These are phyloP conservation scores for Cheilinus undulatus DNA, from an alignment of 2,113 vertebrate genomes.

Conservation along the genomic window DNA sequence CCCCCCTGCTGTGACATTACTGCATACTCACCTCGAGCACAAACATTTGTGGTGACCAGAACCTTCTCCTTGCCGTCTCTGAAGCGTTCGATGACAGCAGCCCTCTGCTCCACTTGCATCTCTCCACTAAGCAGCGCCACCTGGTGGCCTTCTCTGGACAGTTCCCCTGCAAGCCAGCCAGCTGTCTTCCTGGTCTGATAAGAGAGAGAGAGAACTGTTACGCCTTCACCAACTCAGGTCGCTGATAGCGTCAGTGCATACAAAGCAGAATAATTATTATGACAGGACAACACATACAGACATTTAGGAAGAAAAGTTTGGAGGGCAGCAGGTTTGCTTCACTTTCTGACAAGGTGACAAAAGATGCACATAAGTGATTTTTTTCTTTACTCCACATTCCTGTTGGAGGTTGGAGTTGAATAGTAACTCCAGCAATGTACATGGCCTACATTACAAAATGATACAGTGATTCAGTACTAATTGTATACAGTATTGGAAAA, in stretches of 20 bases:
- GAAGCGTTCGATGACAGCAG: slow-evolving; percentile 95
- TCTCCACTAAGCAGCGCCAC: slow-evolving; percentile 96
- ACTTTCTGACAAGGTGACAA: background rate
- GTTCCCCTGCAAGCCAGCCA: slow-evolving; percentile 93
- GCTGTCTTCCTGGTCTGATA: slow-evolving; percentile 94
- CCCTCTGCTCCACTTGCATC: slow-evolving; percentile 98
- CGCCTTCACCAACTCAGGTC: background rate
- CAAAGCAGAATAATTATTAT: too few relatives aligned
- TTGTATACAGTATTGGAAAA: too few relatives aligned
- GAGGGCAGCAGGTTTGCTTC: too few relatives aligned
- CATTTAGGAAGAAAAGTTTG: too few relatives aligned
- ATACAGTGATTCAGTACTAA: too few relatives aligned
- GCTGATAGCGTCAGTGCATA: too few relatives aligned
- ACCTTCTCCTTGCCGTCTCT: slow-evolving; percentile 97
- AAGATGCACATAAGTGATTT: too few relatives aligned
- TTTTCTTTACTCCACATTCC: too few relatives aligned
- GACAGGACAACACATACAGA: too few relatives aligned
- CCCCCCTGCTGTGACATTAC: background rate
- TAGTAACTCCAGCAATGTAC: too few relatives aligned
- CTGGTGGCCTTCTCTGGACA: slow-evolving; percentile 95
- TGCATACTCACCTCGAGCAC: slow-evolving; percentile 88
- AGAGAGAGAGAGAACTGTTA: background rate
- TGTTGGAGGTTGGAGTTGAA: too few relatives aligned
- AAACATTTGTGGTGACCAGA: slow-evolving; percentile 97
- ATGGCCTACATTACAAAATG: too few relatives aligned